Conservation (phyloP, 1,140 invertebrate genomes). For the Drosophila sp. region DNA sequence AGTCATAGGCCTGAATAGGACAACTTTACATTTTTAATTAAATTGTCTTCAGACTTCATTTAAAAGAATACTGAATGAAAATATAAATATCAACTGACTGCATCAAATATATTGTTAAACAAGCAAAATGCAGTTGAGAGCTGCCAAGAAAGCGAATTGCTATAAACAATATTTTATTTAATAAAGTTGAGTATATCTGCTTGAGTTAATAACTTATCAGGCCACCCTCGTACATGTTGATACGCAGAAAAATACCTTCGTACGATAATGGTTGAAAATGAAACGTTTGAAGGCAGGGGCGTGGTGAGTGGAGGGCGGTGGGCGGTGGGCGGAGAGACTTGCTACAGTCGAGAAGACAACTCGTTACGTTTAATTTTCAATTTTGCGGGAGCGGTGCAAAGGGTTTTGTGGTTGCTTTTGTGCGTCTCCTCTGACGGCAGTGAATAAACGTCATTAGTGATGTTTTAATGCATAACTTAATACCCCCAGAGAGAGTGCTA, state of each 20-base stretch:
- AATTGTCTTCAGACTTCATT: no score
- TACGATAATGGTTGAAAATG: constrained; percentile 8
- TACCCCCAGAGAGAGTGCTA: constrained; percentile 42
- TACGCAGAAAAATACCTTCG: constrained; percentile 8
- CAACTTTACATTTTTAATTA: no score
- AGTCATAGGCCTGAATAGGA: no score
- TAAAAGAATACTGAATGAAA: no score
- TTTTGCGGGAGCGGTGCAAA: constrained; percentile 16
- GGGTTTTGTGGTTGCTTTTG: constrained; percentile 34
- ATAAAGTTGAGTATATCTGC: no score
- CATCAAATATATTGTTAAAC: no score
- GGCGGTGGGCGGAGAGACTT: background rate
- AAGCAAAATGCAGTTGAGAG: no score
- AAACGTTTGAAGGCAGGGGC: background rate
- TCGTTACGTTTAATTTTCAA: constrained; percentile 51
- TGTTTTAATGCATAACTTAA: constrained; percentile 74
- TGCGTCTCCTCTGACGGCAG: constrained; percentile 44
- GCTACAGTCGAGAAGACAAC: constrained; percentile 25
- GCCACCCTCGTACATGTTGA: background rate
- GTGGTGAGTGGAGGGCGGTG: no score
- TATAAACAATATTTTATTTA: no score
- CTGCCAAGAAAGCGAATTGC: no score
- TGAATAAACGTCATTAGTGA: constrained; percentile 78
- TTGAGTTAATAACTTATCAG: no score
- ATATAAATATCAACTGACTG: no score